Base-by-base conservation (phyloP, 2,888 invertebrate genomes). In the Theodoxus fluviatilis region DNA sequence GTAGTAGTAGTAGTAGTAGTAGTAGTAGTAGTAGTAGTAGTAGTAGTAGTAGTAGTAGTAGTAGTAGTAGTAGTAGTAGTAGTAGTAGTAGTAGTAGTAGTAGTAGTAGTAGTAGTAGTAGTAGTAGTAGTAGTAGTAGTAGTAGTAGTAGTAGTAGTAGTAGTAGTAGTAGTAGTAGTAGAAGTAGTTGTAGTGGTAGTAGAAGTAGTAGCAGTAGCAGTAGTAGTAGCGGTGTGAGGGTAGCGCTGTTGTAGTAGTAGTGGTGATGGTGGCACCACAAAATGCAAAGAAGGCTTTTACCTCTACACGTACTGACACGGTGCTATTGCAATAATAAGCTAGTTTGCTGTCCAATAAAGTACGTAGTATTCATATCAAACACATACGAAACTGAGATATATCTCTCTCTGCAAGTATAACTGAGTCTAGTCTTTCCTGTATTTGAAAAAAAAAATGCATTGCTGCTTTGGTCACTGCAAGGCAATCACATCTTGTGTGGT, bases 1-100 rank as follows among this genome's bases (percentile, higher is more conserved):
- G 65, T 37, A 64, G 65, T 64, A 38, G 38, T 64, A 22, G 38
- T 63, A 28, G 64, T 63, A 63, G 64, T 63, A 63, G 64, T 63
- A 63, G 64, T 63, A 63, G 64, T 33, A 63, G 64, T 35, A 63
- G 64, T 63, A 63, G 64, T 35, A 63, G 64, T 63, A 63, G 64
- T 63, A 63, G 64, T 63, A 63, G 64, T 28, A 63, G 64, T 35
- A 63, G 33, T 35, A 63, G 64, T 63, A 63, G 64, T 63, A 63
- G 64, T 63, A 63, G 64, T 63, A 63, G 64, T 63, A 63, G 64
- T 63, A 63, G 64, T 63, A 63, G 64, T 63, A 63, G 64, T 63
- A 63, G 64, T 35, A 63, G 64, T 35, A 63, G 64, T 63, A 63
- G 64, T 35, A 63, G 12, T 22, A 31, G 64, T 22, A 63, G 47